Evolutionary conservation across 2,888 invertebrate species (phyloP).

Genomic region (Embidobia sp.): DNA sequence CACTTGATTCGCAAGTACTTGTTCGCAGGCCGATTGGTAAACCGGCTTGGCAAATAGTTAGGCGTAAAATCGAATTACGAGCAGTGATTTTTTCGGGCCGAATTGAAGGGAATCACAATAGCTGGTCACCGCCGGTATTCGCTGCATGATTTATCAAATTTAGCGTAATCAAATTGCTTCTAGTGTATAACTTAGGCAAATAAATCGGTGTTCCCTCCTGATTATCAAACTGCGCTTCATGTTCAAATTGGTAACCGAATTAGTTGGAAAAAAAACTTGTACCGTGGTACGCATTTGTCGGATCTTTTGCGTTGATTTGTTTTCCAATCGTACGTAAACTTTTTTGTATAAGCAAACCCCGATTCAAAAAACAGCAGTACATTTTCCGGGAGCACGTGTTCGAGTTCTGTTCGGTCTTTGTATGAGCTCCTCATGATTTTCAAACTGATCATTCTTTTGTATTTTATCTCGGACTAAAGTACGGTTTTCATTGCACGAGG

Average conservation of each 20-base stretch:
- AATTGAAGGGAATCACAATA: not conserved
- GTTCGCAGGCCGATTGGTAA: not conserved
- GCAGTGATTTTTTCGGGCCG: not conserved
- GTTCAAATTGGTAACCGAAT: too few relatives aligned
- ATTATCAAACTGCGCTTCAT: too few relatives aligned
- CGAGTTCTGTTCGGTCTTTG: slow-evolving; percentile 20
- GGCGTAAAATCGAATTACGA: not conserved
- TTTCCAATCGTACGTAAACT: too few relatives aligned
- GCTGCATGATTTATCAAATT: not conserved
- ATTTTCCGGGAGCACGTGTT: not conserved
- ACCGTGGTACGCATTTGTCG: too few relatives aligned
- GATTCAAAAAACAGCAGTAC: not conserved
- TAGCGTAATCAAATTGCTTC: not conserved
- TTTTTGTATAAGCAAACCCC: too few relatives aligned
- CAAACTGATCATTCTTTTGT: slow-evolving; percentile 57
- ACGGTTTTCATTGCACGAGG: slow-evolving; percentile 48
- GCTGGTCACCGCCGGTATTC: not conserved
- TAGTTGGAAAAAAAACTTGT: too few relatives aligned
- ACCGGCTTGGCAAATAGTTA: slow-evolving; percentile 9
- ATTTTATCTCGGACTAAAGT: slow-evolving; percentile 50
- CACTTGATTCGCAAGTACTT: slow-evolving; percentile 11
- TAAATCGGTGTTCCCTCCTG: too few relatives aligned
- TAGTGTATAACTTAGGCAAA: too few relatives aligned
- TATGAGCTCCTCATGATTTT: slow-evolving; percentile 44
- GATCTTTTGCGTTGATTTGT: too few relatives aligned